Evolutionary conservation across 2,888 invertebrate genomes (phyloP).

Genomic region (Agonopterix heracliana): DNA sequence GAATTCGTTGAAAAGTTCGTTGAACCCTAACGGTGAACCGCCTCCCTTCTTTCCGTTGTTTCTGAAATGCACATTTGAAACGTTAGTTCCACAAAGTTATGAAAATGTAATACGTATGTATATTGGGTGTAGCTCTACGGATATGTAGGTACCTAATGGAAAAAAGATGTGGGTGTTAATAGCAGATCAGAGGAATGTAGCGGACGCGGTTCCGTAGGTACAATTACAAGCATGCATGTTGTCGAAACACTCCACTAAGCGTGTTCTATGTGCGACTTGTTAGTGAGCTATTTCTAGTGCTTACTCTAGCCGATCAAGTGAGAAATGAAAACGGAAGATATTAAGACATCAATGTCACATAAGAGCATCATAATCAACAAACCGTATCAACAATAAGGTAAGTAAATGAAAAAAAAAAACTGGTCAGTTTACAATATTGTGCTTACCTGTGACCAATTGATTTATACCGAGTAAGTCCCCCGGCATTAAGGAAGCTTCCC

Average conservation of each 20-base stretch:
- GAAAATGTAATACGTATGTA: too few species aligned
- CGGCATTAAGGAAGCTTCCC: constrained; percentile 89
- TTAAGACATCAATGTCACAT: constrained; percentile 28
- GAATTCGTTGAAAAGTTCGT: constrained; percentile 91
- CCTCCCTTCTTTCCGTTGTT: constrained; percentile 80
- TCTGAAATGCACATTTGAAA: constrained; percentile 49
- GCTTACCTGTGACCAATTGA: constrained; percentile 81
- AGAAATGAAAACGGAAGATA: constrained; percentile 27
- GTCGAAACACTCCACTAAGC: constrained; percentile 54
- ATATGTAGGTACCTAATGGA: background rate
- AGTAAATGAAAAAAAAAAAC: constrained; percentile 22
- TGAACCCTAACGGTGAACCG: constrained; percentile 89
- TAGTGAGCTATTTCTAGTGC: constrained; percentile 37
- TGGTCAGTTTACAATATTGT: constrained; percentile 7
- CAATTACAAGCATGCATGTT: constrained; percentile 56
- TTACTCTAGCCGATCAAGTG: constrained; percentile 35
- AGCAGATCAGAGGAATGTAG: constrained; percentile 45
- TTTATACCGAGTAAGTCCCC: constrained; percentile 85
- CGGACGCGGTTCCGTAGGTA: constrained; percentile 57
- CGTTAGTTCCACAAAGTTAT: too few species aligned
- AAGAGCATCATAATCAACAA: background rate
- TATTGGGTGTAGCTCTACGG: background rate
- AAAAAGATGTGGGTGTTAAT: background rate
- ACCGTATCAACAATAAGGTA: too few species aligned
- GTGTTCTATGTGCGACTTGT: constrained; percentile 45